A percentile compares a stretch with the other conserved stretches of the same genome.
Conservation (phyloP, 2,888 invertebrate species). For the Gisinianus flammeolus region DNA sequence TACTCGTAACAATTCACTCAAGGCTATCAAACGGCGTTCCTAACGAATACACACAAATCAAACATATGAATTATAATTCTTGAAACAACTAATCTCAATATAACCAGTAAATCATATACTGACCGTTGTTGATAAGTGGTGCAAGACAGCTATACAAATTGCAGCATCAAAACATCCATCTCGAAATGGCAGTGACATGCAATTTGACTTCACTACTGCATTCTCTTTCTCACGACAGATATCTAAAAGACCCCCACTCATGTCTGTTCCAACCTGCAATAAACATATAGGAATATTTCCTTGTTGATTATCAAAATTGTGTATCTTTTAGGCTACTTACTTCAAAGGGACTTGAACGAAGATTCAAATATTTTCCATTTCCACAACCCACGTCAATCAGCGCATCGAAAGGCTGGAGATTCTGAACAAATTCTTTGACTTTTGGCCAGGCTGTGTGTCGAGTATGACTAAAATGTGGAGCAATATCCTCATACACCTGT, state of each 20-base stretch:
- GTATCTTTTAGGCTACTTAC: slow-evolving; percentile 27
- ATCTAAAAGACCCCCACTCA: slow-evolving; percentile 71
- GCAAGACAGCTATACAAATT: slow-evolving; percentile 95
- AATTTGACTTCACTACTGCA: slow-evolving; percentile 77
- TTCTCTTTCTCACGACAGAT: slow-evolving; percentile 68
- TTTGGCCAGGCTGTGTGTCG: slow-evolving; percentile 94
- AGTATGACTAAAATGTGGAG: slow-evolving; percentile 91
- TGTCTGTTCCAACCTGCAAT: slow-evolving; percentile 80
- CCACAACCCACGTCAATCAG: slow-evolving; percentile 95
- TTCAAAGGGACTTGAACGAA: slow-evolving; percentile 61
- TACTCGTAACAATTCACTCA: slow-evolving; percentile 77
- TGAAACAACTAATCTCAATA: not conserved
- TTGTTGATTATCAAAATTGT: too few relatives aligned
- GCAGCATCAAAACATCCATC: slow-evolving; percentile 76
- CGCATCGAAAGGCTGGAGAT: slow-evolving; percentile 72
- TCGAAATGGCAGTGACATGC: slow-evolving; percentile 75
- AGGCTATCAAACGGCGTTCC: slow-evolving; percentile 75
- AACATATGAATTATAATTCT: too few relatives aligned
- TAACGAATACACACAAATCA: slow-evolving; percentile 59
- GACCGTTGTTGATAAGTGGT: slow-evolving; percentile 85
- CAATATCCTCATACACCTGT: slow-evolving; percentile 94
- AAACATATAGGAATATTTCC: slow-evolving; percentile 5
- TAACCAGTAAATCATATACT: slow-evolving; percentile 46
- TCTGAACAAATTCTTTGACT: slow-evolving; percentile 78
- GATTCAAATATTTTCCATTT: slow-evolving; percentile 93